These are phyloP conservation scores for Lordiphosa clarofinis DNA, from an alignment of 1,140 invertebrate species.

Conservation along the genomic window DNA sequence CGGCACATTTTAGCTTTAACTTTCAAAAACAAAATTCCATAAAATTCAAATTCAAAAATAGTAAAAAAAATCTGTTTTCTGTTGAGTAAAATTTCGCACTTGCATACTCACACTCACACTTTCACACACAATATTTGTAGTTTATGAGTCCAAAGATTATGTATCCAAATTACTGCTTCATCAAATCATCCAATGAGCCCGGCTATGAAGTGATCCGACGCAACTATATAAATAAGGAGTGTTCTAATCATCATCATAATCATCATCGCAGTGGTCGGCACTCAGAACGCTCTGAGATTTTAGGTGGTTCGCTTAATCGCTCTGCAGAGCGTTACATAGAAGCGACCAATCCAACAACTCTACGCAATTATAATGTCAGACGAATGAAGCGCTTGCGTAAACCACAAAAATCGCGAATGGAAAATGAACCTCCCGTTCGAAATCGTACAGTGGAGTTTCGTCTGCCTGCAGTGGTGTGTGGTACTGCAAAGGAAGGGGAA, in stretches of 20 bases:
- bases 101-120: neutral
- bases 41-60: constrained; percentile 12
- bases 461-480: constrained; percentile 16
- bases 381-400: constrained; percentile 1
- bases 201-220: constrained; percentile 33
- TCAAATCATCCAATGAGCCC: constrained; percentile 20
- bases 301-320: neutral
- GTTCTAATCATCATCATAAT: neutral
- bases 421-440: neutral
- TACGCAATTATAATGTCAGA: neutral
- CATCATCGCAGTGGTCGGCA: neutral
- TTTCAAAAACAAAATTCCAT: constrained; percentile 15
- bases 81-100: neutral
- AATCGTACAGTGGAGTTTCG: constrained; percentile 21
- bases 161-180: constrained; percentile 64
- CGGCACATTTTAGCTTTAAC: constrained; percentile 15
- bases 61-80: neutral
- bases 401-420: neutral
- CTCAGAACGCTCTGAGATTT: neutral
- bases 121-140: constrained; percentile 6
- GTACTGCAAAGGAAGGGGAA: constrained; percentile 1
- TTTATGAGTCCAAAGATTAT: constrained; percentile 26
- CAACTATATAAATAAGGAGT: constrained; percentile 6
- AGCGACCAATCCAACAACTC: neutral
- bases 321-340: neutral